A percentile compares a stretch with the other conserved stretches of the same genome.
phyloP scores from a whole-genome alignment of 2,888 invertebrate species.

The Coecobrya sp. region DNA sequence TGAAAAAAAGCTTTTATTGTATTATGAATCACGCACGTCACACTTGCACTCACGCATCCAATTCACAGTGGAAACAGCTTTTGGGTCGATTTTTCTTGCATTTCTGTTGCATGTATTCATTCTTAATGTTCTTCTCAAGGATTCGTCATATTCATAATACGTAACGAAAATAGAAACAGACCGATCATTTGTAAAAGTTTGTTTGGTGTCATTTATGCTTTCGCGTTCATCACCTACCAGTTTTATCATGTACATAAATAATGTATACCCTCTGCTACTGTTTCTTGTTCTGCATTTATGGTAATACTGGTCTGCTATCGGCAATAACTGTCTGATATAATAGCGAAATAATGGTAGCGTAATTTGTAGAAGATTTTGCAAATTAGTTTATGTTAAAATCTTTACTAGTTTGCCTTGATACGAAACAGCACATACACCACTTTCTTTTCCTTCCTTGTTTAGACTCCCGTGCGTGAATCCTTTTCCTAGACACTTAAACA shows the following conservation, averaged over 20 bases:
- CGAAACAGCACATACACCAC: neutral
- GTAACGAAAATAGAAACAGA: neutral
- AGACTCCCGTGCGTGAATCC: neutral
- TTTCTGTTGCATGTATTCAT: neutral
- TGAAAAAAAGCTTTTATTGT: constrained; percentile 67
- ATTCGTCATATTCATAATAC: neutral
- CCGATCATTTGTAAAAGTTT: neutral
- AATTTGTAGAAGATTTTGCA: too few relatives aligned
- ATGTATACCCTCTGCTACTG: too few relatives aligned
- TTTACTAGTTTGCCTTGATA: neutral
- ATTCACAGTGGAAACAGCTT: constrained; percentile 35
- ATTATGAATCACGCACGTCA: constrained; percentile 70
- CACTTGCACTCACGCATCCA: constrained; percentile 71
- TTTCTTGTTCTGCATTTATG: neutral
- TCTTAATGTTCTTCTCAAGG: constrained; percentile 1
- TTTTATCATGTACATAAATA: too few relatives aligned
- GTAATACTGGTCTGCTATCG: too few relatives aligned
- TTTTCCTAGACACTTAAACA: neutral
- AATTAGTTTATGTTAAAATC: too few relatives aligned
- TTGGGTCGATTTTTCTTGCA: constrained; percentile 61
- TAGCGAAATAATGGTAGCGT: too few relatives aligned
- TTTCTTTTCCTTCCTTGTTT: constrained; percentile 10
- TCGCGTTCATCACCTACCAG: neutral
- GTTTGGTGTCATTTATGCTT: neutral
- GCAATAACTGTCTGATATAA: too few relatives aligned